Conservation (phyloP, 2,888 invertebrate species). For the Harpalus rubripes region DNA sequence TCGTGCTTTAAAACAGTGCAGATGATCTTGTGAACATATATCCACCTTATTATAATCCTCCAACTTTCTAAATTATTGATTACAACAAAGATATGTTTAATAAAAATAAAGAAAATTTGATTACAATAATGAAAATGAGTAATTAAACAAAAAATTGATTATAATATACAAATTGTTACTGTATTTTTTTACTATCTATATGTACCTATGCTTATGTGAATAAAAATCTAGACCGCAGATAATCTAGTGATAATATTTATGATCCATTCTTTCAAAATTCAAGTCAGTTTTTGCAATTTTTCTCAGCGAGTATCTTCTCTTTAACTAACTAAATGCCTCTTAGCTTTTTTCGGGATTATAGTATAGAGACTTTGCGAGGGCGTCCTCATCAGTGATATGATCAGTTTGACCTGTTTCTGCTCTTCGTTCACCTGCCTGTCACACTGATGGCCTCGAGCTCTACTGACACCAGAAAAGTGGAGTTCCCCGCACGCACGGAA, state of each 20-base stretch:
- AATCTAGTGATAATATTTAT: neutral
- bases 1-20: no score
- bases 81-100: no score
- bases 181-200: no score
- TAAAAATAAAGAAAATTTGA: no score
- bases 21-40: no score
- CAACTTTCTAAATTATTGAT: no score
- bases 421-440: conserved; percentile 24
- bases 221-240: no score
- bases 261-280: neutral
- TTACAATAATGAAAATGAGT: no score
- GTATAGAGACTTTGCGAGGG: neutral
- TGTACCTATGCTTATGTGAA: no score
- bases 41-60: no score
- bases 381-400: neutral
- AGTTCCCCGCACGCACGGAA: neutral
- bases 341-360: neutral
- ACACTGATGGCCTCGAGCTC: neutral
- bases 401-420: conserved; percentile 1
- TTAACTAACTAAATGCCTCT: neutral
- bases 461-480: conserved; percentile 2
- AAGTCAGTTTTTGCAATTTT: neutral
- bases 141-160: no score
- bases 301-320: neutral
- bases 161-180: no score